Conservation (phyloP, 2,113 vertebrate genomes). For the Sphaerodactylus townsendi region DNA sequence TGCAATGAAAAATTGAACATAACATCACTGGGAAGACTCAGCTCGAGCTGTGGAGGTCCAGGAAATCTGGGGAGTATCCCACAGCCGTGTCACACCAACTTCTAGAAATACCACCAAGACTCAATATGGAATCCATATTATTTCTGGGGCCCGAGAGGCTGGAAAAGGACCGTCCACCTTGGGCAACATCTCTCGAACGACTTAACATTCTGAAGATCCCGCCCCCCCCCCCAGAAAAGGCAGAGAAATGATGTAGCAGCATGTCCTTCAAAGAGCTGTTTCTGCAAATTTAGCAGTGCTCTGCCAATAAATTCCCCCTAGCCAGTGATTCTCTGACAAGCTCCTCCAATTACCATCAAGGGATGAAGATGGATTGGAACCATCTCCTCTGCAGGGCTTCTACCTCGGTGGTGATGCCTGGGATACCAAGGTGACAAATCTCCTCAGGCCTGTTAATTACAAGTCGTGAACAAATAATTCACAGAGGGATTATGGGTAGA, state of each 20-base stretch:
- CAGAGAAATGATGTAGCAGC: slow-evolving; percentile 54
- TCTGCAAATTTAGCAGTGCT: slow-evolving; percentile 70
- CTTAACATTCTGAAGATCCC: slow-evolving; percentile 56
- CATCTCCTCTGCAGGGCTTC: slow-evolving; percentile 50
- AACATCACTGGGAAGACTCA: too few relatives aligned
- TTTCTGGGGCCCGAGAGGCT: too few relatives aligned
- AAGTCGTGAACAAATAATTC: slow-evolving; percentile 20
- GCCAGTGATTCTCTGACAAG: slow-evolving; percentile 53
- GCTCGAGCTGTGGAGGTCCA: too few relatives aligned
- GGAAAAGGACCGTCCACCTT: too few relatives aligned
- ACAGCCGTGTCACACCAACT: too few relatives aligned
- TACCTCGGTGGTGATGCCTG: slow-evolving; percentile 23
- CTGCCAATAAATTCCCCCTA: slow-evolving; percentile 64
- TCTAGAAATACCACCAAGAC: too few relatives aligned
- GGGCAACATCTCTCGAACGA: slow-evolving; percentile 39
- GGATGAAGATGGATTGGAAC: slow-evolving; percentile 69
- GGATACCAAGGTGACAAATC: slow-evolving; percentile 27
- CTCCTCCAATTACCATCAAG: slow-evolving; percentile 67
- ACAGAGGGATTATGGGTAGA: background rate
- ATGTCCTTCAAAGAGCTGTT: slow-evolving; percentile 69
- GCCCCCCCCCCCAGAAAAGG: background rate
- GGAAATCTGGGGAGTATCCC: too few relatives aligned
- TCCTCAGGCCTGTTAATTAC: slow-evolving; percentile 36
- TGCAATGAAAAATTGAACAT: too few relatives aligned
- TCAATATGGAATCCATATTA: too few relatives aligned